Percentiles rank a stretch among this genome's conserved stretches.
Conservation (phyloP, 1,140 invertebrate species). For the Zaprionus camerounensis region DNA sequence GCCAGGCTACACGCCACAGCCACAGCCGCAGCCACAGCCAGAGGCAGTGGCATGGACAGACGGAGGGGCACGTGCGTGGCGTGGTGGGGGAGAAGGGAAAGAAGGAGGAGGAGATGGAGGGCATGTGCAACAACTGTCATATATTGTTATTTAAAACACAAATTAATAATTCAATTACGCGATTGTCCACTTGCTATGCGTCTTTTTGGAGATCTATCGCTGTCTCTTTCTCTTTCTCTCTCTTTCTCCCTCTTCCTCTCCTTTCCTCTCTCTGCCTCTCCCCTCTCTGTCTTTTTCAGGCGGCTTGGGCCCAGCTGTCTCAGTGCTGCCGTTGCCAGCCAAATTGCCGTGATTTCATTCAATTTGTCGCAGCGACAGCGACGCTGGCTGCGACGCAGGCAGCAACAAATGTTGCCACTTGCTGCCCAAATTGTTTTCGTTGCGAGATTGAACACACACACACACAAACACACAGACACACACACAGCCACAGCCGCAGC, state of each 20-base stretch:
- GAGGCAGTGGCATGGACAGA: neutral
- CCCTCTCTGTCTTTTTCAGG: constrained; percentile 14
- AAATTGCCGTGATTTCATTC: constrained; percentile 83
- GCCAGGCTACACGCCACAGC: constrained; percentile 75
- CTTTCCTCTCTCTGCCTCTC: neutral
- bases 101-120: neutral
- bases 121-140: constrained; percentile 47
- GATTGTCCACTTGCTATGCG: constrained; percentile 30
- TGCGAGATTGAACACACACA: constrained; percentile 54
- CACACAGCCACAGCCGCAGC: constrained; percentile 31
- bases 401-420: constrained; percentile 82
- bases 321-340: constrained; percentile 62
- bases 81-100: neutral
- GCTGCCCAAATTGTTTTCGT: constrained; percentile 80
- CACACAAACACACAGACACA: neutral
- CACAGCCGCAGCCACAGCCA: constrained; percentile 51
- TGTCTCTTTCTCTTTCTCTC: neutral
- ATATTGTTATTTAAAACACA: constrained; percentile 67
- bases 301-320: constrained; percentile 65
- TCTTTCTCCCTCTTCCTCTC: neutral
- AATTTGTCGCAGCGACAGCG: constrained; percentile 77
- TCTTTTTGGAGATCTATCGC: constrained; percentile 18
- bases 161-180: constrained; percentile 82
- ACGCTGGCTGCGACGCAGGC: constrained; percentile 38
- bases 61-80: neutral